phyloP scores from a whole-genome alignment of 1,140 invertebrate species.

The Alviniconcha marisindica region DNA sequence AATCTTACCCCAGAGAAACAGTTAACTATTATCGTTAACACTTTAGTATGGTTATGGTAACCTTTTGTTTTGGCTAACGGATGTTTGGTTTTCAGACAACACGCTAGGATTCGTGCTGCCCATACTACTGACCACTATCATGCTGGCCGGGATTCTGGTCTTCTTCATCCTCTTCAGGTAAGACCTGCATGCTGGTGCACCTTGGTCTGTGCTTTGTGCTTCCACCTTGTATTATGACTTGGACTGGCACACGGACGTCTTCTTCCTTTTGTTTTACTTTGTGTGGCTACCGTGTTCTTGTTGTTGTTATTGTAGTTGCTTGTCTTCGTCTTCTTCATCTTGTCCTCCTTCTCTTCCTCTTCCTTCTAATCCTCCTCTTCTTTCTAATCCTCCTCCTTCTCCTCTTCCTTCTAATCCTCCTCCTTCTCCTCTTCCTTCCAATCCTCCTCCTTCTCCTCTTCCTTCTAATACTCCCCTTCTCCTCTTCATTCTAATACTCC shows the following conservation, averaged over 20 bases:
- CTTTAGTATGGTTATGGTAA: too few relatives aligned
- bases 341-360: slow-evolving; percentile 59
- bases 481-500: too few relatives aligned
- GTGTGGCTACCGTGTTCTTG: too few relatives aligned
- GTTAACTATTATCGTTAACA: too few relatives aligned
- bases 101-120: neutral
- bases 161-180: slow-evolving; percentile 55
- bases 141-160: slow-evolving; percentile 23
- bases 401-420: neutral
- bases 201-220: too few relatives aligned
- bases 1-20: too few relatives aligned
- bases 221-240: too few relatives aligned
- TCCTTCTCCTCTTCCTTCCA: neutral
- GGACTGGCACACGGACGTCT: too few relatives aligned
- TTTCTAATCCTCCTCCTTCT: neutral
- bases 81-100: slow-evolving; percentile 35
- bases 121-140: neutral
- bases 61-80: too few relatives aligned
- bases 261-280: too few relatives aligned
- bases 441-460: neutral
- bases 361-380: neutral
- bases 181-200: too few relatives aligned
- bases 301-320: slow-evolving; percentile 30
- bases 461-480: neutral
- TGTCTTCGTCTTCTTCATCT: slow-evolving; percentile 41